Evolutionary conservation across 2,888 invertebrate genomes (phyloP).

Genomic region (Teleogryllus oceanicus): DNA sequence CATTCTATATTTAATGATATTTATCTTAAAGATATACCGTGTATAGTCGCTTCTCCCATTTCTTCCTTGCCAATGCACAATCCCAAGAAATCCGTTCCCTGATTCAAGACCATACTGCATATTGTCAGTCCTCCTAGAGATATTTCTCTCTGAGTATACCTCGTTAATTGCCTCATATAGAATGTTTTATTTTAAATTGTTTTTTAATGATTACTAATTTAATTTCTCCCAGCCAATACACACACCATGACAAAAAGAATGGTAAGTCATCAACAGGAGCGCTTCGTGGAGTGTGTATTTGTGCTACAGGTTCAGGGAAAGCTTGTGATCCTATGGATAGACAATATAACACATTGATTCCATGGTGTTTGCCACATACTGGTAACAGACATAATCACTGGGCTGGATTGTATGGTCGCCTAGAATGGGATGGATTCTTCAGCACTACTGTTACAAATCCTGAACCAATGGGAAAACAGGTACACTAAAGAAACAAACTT

Average conservation of each 20-base stretch:
- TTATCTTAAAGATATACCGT: too few relatives aligned
- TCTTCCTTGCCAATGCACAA: too few relatives aligned
- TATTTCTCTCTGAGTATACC: too few relatives aligned
- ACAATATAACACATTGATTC: conserved; percentile 79
- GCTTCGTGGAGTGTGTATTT: conserved; percentile 77
- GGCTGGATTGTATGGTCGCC: conserved; percentile 77
- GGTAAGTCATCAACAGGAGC: conserved; percentile 51
- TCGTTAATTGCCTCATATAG: too few relatives aligned
- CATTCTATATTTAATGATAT: too few relatives aligned
- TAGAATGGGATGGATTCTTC: conserved; percentile 82
- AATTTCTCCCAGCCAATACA: conserved; percentile 49
- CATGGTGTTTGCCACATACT: conserved; percentile 86
- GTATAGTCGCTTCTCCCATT: too few relatives aligned
- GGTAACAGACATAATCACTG: conserved; percentile 81
- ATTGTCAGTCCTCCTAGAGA: too few relatives aligned
- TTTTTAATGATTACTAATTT: too few relatives aligned
- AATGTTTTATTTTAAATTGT: too few relatives aligned
- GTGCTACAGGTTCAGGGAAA: conserved; percentile 65
- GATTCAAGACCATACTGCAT: too few relatives aligned
- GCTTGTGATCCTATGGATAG: conserved; percentile 66
- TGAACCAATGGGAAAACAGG: conserved; percentile 87
- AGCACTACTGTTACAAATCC: conserved; percentile 82
- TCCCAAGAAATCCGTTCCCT: too few relatives aligned
- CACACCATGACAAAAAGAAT: conserved; percentile 54
- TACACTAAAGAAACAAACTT: conserved; percentile 39